These are phyloP conservation scores for Triplophysa dalaica DNA, from an alignment of 2,113 vertebrate genomes.

Conservation along the genomic window DNA sequence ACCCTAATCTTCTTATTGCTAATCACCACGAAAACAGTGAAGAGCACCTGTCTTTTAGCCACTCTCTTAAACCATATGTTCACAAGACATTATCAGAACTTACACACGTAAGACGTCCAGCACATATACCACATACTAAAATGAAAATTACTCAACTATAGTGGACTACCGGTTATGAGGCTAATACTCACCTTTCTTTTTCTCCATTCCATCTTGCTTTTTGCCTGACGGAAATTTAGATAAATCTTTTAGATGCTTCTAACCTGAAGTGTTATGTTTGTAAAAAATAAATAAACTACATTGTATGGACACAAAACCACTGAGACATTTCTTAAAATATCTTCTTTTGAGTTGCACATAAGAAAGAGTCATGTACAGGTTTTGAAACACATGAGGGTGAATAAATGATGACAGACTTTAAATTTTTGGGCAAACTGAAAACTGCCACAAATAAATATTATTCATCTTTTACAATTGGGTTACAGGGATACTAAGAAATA, in stretches of 20 bases:
- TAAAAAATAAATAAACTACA: no score
- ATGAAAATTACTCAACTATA: neutral
- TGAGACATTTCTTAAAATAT: no score
- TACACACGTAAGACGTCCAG: conserved; percentile 7
- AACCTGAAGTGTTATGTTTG: neutral
- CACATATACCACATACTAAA: neutral
- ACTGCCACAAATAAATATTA: no score
- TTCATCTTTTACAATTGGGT: no score
- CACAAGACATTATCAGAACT: neutral
- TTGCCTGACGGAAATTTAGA: conserved; percentile 60
- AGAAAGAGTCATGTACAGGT: no score
- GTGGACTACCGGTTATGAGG: neutral
- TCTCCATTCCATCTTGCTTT: conserved; percentile 67
- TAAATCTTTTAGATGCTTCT: neutral
- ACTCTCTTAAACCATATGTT: conserved; percentile 49
- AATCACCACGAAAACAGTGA: conserved; percentile 72
- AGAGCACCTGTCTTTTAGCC: conserved; percentile 67
- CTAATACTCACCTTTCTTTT: conserved; percentile 55
- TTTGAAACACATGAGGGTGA: no score
- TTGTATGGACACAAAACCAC: no score
- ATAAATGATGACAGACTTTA: no score
- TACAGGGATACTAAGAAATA: neutral
- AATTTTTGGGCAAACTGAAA: no score
- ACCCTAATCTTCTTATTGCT: conserved; percentile 71
- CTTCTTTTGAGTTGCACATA: no score